These are phyloP conservation scores for Coptodon bakossiorum DNA, from an alignment of 2,113 vertebrate species.

Conservation along the genomic window DNA sequence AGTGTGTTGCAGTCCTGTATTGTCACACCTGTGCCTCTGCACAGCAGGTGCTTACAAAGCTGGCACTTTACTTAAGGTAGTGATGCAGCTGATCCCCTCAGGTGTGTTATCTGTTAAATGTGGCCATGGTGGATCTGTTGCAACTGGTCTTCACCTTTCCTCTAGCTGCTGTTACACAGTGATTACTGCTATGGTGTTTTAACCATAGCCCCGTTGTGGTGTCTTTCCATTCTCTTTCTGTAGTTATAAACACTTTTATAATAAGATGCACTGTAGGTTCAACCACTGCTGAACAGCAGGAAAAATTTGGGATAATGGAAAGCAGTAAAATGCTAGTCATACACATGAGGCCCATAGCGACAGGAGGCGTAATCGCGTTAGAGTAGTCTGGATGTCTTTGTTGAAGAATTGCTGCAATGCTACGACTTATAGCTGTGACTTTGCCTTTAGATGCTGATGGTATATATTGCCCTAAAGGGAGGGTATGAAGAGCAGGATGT, in stretches of 20 bases:
- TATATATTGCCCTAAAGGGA: background rate
- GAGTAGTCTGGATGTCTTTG: background rate
- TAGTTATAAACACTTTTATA: background rate
- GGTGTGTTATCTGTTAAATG: constrained; percentile 12
- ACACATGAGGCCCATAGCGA: background rate
- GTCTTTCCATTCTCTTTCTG: background rate
- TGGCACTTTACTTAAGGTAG: background rate
- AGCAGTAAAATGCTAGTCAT: background rate
- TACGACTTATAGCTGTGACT: background rate
- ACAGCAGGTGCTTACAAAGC: constrained; percentile 29
- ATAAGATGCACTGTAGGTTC: background rate
- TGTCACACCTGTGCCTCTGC: constrained; percentile 44
- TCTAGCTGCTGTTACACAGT: background rate
- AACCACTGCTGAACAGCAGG: background rate
- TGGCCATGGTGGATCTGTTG: background rate
- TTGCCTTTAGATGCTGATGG: background rate
- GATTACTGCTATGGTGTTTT: background rate
- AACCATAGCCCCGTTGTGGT: background rate
- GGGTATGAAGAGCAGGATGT: background rate
- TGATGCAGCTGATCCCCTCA: background rate
- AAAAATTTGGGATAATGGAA: background rate
- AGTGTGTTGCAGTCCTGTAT: background rate
- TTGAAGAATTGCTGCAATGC: background rate
- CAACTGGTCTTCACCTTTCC: background rate
- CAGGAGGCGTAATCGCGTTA: background rate